Base-by-base conservation (phyloP, 2,113 vertebrate species). In the Elgaria multicarinata region DNA sequence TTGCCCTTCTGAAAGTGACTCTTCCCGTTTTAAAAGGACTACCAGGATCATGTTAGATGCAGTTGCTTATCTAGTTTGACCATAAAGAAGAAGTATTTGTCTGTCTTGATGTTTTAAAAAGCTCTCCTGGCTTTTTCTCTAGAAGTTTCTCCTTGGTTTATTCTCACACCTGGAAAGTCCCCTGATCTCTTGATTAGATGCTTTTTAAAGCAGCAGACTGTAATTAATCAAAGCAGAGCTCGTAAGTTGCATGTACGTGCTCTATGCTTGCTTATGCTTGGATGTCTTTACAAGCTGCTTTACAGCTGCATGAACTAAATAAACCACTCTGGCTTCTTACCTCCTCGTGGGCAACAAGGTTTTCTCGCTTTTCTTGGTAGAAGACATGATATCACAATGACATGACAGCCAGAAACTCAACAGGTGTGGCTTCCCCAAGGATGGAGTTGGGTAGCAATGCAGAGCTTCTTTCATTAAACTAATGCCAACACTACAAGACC, bases 211-310 rank as follows among this genome's bases (percentile, higher is more conserved):
- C 26, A 62, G 53, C 28, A n/a, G n/a, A 9, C 72, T 6, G 36
- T 26, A 86, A 76, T 86, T 86, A 76, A 75, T 86, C 85, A 86
- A 62, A 86, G 36, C n/a, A 42, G 14, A 44, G 72, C 28, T 67
- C 64, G 36, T 36, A 62, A 62, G 36, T 22, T 58, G 26, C 36
- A 62, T 39, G 71, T 75, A 76, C 53, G 28, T 44, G 36, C 3
- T 75, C 36, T 22, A 13, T 26, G 22, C 28, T 24, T 62, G 55
- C 72, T 76, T 76, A 62, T 86, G 36, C 18, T 74, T 55, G 0
- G 26, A 26, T 64, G 50, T 10, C 39, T 76, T 85, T 39, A 31
- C 83, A 71, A 75, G 46, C 22, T 74, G 50, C 3, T 76, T 86
- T 39, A 53, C 53, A 86, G 28, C 71, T 86, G 28, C 20, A 55